These are phyloP conservation scores for Hydractinia symbiolongicarpus DNA, from an alignment of 30 jellyfish, hydroid and myxozoan species.

Conservation along the genomic window DNA sequence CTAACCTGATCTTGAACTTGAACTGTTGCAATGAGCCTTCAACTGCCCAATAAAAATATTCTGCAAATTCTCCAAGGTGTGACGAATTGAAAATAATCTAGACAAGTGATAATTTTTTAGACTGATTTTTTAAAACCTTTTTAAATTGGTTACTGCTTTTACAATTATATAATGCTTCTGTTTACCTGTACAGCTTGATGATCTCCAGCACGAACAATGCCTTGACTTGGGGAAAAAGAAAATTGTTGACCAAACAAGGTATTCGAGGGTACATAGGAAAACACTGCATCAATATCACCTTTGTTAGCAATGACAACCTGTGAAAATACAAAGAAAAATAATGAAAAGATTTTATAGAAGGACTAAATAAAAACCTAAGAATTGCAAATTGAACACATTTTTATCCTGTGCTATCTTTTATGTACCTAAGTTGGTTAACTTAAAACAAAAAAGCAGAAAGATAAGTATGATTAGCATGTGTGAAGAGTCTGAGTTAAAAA, in stretches of 20 bases:
- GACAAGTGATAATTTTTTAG: not conserved
- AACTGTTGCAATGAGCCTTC: constrained; percentile 76
- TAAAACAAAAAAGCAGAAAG: too few relatives aligned
- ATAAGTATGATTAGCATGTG: too few relatives aligned
- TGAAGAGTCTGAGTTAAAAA: too few relatives aligned
- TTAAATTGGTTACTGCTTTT: too few relatives aligned
- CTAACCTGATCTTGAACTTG: constrained; percentile 68
- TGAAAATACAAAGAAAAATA: not conserved
- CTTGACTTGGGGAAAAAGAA: constrained; percentile 76
- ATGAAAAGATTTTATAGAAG: too few relatives aligned
- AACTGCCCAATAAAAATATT: constrained; percentile 71
- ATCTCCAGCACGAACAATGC: constrained; percentile 80
- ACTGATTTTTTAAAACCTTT: too few relatives aligned
- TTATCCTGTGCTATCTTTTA: too few relatives aligned
- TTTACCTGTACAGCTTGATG: constrained; percentile 87
- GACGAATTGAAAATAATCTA: constrained; percentile 82
- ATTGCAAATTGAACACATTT: too few relatives aligned
- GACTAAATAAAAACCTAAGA: too few relatives aligned
- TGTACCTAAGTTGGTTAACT: too few relatives aligned
- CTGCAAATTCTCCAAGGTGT: constrained; percentile 79
- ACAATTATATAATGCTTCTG: not conserved
- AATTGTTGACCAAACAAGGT: constrained; percentile 69
- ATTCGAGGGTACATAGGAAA: constrained; percentile 50
- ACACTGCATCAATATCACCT: constrained; percentile 92
- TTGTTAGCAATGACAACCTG: constrained; percentile 71